Conservation (phyloP, 2,888 invertebrate species). For the Iselma pallidipennis region DNA sequence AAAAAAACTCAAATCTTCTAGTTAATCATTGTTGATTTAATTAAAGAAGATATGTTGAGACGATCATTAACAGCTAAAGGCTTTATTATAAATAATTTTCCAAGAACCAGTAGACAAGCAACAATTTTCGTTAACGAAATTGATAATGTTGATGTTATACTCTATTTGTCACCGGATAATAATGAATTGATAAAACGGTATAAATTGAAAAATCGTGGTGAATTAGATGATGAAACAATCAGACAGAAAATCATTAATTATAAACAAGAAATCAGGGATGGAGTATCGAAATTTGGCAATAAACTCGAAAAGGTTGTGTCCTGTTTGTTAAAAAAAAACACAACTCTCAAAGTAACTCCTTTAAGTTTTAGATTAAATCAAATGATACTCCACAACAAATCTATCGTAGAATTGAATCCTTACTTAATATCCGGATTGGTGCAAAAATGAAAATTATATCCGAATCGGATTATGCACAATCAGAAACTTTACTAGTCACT, state of each 20-base stretch:
- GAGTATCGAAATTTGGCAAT: conserved; percentile 7
- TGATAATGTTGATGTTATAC: conserved; percentile 44
- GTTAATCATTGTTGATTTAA: conserved; percentile 61
- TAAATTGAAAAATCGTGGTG: conserved; percentile 18
- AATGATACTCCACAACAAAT: background rate
- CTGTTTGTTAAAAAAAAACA: background rate
- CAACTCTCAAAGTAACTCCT: background rate
- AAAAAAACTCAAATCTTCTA: conserved; percentile 39
- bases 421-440: conserved; percentile 35
- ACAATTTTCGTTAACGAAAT: conserved; percentile 48
- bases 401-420: conserved; percentile 43
- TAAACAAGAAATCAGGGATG: conserved; percentile 39
- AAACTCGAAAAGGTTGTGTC: conserved; percentile 14
- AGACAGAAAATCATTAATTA: conserved; percentile 33
- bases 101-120: conserved; percentile 57
- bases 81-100: conserved; percentile 63
- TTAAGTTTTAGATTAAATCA: background rate
- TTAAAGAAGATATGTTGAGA: conserved; percentile 61
- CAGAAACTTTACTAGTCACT: conserved; percentile 6
- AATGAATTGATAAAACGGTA: conserved; percentile 34
- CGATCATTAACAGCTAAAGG: conserved; percentile 57
- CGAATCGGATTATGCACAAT: conserved; percentile 18
- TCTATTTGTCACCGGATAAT: conserved; percentile 43
- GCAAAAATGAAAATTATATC: conserved; percentile 17
- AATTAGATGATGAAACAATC: conserved; percentile 26